A percentile compares a stretch with the other conserved stretches of the same genome.
Evolutionary conservation across 1,140 invertebrate species (phyloP).

Genomic region (Lepidurus couesii): DNA sequence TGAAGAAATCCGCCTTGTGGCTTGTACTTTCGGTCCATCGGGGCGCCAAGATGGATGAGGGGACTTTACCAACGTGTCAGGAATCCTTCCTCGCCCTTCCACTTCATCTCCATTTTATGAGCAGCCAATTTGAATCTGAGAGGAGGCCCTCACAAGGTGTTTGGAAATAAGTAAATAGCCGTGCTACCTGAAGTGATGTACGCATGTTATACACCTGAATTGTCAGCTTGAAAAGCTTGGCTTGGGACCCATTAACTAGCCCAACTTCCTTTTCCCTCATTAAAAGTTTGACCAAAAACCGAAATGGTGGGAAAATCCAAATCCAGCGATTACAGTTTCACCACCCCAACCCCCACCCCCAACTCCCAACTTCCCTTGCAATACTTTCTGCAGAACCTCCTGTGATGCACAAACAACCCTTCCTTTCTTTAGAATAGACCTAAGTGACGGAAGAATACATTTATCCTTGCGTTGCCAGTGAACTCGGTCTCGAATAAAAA

Average conservation of each 20-base stretch:
- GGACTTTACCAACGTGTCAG: slow-evolving; percentile 5
- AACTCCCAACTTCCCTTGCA: neutral
- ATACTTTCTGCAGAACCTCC: neutral
- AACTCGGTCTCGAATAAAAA: neutral
- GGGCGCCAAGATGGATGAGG: slow-evolving; percentile 9
- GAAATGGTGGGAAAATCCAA: neutral
- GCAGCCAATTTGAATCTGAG: neutral
- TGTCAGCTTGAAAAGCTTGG: neutral
- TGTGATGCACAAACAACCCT: neutral
- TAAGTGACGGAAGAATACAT: too few relatives aligned
- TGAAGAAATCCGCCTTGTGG: neutral
- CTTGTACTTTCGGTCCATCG: neutral
- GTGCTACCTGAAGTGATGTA: slow-evolving; percentile 14
- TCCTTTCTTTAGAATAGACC: too few relatives aligned
- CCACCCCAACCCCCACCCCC: too few relatives aligned
- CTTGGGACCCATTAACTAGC: neutral
- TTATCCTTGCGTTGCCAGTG: neutral
- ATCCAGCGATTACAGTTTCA: neutral
- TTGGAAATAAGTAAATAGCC: slow-evolving; percentile 16
- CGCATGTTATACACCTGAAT: neutral
- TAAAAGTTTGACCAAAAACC: slow-evolving; percentile 1
- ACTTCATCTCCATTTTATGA: slow-evolving; percentile 22
- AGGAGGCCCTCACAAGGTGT: slow-evolving; percentile 16
- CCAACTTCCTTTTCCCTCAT: slow-evolving; percentile 19
- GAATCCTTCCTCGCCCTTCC: slow-evolving; percentile 20